These are phyloP conservation scores for Plagodis pulveraria DNA, from an alignment of 2,888 invertebrate species.

Conservation along the genomic window DNA sequence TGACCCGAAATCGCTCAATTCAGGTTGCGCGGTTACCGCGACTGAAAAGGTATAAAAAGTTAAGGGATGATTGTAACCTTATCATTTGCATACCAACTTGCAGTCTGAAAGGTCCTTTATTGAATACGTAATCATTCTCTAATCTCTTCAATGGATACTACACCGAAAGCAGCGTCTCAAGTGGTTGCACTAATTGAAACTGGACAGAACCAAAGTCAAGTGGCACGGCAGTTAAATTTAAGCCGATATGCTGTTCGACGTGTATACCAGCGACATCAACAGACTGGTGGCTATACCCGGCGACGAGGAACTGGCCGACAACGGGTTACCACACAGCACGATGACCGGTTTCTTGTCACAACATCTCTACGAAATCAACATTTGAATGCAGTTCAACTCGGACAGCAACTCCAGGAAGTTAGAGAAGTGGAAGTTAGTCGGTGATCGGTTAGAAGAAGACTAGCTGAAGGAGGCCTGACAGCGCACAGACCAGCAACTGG, in stretches of 20 bases:
- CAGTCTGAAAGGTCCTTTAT: conserved; percentile 8
- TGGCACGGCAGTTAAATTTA: not conserved
- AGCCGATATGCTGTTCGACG: conserved; percentile 8
- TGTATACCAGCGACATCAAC: conserved; percentile 11
- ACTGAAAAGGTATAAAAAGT: too few relatives aligned
- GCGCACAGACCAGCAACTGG: conserved; percentile 15
- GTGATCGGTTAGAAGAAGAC: conserved; percentile 8
- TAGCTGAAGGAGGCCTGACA: not conserved
- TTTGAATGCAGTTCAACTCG: conserved; percentile 10
- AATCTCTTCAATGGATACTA: not conserved
- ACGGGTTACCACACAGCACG: conserved; percentile 12
- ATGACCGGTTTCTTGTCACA: conserved; percentile 15
- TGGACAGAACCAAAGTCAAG: not conserved
- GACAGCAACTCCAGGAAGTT: not conserved
- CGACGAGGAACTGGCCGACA: conserved; percentile 11
- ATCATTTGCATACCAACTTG: conserved; percentile 13
- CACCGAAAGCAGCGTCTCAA: not conserved
- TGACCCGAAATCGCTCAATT: too few relatives aligned
- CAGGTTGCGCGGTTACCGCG: too few relatives aligned
- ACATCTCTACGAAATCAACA: conserved; percentile 14
- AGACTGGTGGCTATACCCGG: conserved; percentile 1
- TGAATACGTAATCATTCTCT: too few relatives aligned
- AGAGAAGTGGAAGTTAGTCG: conserved; percentile 15
- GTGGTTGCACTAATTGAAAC: not conserved
- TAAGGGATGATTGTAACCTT: too few relatives aligned